Evolutionary conservation across 2,888 invertebrate species (phyloP).

Genomic region (Sesia bembeciformis): DNA sequence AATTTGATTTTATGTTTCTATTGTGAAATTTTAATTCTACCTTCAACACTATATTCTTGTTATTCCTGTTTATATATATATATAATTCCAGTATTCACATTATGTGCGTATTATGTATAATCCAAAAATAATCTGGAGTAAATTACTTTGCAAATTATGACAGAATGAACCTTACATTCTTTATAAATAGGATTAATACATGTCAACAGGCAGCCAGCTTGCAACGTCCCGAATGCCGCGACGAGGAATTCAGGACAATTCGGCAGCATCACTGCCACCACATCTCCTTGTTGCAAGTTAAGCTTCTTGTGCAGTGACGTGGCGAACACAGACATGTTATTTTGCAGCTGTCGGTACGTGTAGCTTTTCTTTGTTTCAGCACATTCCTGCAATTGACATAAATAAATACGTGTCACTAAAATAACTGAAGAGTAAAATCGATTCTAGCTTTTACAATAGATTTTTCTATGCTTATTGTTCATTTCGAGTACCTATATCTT

Average conservation of each 20-base stretch:
- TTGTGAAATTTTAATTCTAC: too few species aligned
- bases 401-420: too few species aligned
- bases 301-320: slow-evolving; percentile 78
- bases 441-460: too few species aligned
- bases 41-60: too few species aligned
- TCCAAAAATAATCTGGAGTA: too few species aligned
- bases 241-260: slow-evolving; percentile 85
- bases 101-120: too few species aligned
- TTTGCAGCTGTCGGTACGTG: slow-evolving; percentile 65
- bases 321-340: slow-evolving; percentile 74
- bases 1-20: too few species aligned
- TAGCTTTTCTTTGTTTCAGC: slow-evolving; percentile 55
- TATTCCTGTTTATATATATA: too few species aligned
- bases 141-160: neutral
- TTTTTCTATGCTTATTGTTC: too few species aligned
- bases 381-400: slow-evolving; percentile 44
- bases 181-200: slow-evolving; percentile 87
- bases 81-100: too few species aligned
- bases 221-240: slow-evolving; percentile 77
- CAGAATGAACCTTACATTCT: slow-evolving; percentile 50
- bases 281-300: slow-evolving; percentile 77
- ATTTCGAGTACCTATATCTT: too few species aligned
- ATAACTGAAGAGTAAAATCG: too few species aligned
- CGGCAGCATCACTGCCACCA: slow-evolving; percentile 79
- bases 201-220: slow-evolving; percentile 80